Evolutionary conservation across 2,888 invertebrate genomes (phyloP).

Genomic region (Spodoptera exigua): DNA sequence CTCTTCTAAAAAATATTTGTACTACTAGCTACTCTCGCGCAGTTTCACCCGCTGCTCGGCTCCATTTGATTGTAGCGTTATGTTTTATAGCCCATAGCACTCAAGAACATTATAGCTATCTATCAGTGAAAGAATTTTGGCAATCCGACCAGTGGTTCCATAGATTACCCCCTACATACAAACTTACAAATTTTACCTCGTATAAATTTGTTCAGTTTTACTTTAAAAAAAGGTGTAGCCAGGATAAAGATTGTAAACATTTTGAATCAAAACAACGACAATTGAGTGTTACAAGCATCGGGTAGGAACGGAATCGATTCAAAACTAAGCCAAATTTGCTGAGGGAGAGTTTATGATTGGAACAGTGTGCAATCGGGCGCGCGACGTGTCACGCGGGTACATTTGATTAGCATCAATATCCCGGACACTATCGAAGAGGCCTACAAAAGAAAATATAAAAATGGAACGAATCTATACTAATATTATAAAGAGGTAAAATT

Average conservation of each 20-base stretch:
- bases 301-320: conserved; percentile 37
- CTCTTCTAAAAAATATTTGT: too few relatives aligned
- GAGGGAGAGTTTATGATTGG: conserved; percentile 61
- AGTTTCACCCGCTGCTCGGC: too few relatives aligned
- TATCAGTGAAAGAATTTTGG: too few relatives aligned
- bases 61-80: too few relatives aligned
- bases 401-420: conserved; percentile 66
- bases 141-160: too few relatives aligned
- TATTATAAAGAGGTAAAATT: too few relatives aligned
- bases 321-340: conserved; percentile 53
- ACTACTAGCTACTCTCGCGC: too few relatives aligned
- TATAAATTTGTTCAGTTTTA: conserved; percentile 25
- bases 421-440: conserved; percentile 14
- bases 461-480: too few relatives aligned
- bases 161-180: too few relatives aligned
- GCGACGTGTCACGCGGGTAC: conserved; percentile 57
- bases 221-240: conserved; percentile 23
- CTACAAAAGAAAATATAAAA: conserved; percentile 29
- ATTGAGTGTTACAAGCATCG: conserved; percentile 32
- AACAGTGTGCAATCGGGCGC: conserved; percentile 59
- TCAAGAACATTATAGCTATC: too few relatives aligned
- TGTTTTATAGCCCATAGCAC: too few relatives aligned
- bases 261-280: conserved; percentile 19
- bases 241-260: conserved; percentile 15
- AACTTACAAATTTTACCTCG: too few relatives aligned